Base-by-base conservation (phyloP, 2,113 vertebrate genomes). In the Stomatorhinus ivindoensis region DNA sequence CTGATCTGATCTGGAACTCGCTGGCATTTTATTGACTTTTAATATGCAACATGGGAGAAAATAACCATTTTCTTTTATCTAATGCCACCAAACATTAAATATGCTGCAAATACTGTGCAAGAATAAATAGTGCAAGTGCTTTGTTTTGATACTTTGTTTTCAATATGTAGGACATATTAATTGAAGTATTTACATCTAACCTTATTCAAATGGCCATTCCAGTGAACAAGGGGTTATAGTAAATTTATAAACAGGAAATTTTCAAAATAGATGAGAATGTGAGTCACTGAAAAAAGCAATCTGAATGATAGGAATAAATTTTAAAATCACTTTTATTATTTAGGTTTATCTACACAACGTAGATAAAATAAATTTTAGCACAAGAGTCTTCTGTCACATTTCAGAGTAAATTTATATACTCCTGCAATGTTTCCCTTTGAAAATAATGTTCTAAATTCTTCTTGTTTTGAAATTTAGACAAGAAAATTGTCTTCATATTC, bases 1-100 rank as follows among this genome's bases (percentile, higher is more conserved):
- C 48, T 61, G 88, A 90, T 61, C 76, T 87, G 84, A 89, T 89
- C 84, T 87, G 80, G 50, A 65, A 46, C 46, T 87, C 55, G 24
- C 82, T 61, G 50, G 50, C 53, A 87, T 89, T 83, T 65, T 89
- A 86, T 53, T 87, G n/a, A 80, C 5, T 76, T 88, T 88, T 24
- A 83, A 58, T 73, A 44, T 86, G 50, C 35, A 69, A n/a, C 21
- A 58, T 35, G 50, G 39, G 50, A 82, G 50, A 11, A 35, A 82
- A 51, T 55, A 58, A 58, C 55, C 21, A 24, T 65, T 50, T 27
- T n/a, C 42, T 61, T 53, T 89, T 19, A 46, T 50, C n/a, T 42
- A n/a, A 42, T 19, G 27, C 55, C 53, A 86, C 89, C 51, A 55
- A 82, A 88, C 80, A 87, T 91, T 69, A 86, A 88, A 39, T 80